A percentile compares a stretch with the other conserved stretches of the same genome.
phyloP scores from a whole-genome alignment of 2,888 invertebrate genomes.

The Dasypolia templi region DNA sequence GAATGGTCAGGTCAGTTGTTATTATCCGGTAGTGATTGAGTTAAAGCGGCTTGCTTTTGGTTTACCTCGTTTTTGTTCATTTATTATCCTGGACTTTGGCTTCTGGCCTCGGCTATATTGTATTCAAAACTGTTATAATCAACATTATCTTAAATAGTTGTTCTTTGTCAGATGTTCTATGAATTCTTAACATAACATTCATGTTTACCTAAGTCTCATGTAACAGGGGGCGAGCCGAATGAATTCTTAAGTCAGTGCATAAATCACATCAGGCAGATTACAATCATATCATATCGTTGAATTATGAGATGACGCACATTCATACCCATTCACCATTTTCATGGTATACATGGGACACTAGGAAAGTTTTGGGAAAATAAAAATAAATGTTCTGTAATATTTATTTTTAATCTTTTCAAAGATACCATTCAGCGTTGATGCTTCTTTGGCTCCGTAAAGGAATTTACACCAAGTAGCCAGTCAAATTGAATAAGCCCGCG shows the following conservation, averaged over 20 bases:
- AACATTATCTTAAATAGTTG: background rate
- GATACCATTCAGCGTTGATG: no score
- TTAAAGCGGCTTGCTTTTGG: constrained; percentile 21
- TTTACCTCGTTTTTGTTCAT: constrained; percentile 23
- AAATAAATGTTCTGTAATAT: no score
- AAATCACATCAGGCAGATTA: background rate
- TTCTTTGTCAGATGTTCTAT: background rate
- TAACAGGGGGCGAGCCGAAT: background rate
- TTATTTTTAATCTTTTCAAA: no score
- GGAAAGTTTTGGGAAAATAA: no score
- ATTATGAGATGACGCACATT: no score
- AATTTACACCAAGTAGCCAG: no score
- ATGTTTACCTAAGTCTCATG: no score
- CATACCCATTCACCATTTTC: background rate
- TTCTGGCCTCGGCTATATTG: background rate
- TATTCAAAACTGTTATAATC: background rate
- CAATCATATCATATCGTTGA: background rate
- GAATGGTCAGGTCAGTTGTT: constrained; percentile 28
- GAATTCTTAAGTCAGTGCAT: background rate
- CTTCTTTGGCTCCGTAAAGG: no score
- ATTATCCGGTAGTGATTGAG: constrained; percentile 35
- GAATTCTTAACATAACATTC: background rate
- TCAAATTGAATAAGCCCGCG: no score
- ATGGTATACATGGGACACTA: no score
- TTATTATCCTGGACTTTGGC: constrained; percentile 23